Percentiles rank a stretch among this genome's conserved stretches.
phyloP scores from a whole-genome alignment of 2,888 invertebrate species.

The Erebia aethiops region DNA sequence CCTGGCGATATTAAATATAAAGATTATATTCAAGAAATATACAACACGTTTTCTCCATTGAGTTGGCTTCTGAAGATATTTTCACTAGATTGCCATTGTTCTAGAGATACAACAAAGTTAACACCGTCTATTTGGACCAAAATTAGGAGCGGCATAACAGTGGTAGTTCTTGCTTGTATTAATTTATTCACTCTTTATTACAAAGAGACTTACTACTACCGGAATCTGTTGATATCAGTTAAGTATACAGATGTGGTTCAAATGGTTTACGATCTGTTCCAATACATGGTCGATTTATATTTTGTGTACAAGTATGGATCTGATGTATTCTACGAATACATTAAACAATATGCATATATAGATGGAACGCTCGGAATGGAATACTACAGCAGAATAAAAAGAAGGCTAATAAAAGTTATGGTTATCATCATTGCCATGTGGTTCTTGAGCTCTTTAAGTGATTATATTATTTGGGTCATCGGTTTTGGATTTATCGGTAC shows the following conservation, averaged over 20 bases:
- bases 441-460: conserved; percentile 51
- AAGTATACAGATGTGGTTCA: conserved; percentile 60
- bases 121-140: conserved; percentile 33
- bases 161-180: conserved; percentile 47
- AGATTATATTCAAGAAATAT: conserved; percentile 38
- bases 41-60: conserved; percentile 50
- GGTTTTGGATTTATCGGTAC: conserved; percentile 52
- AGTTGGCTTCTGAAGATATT: conserved; percentile 56
- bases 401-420: conserved; percentile 49
- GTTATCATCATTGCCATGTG: conserved; percentile 51
- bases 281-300: conserved; percentile 61
- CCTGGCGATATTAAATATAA: conserved; percentile 25
- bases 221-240: conserved; percentile 51
- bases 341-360: conserved; percentile 57
- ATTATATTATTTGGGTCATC: conserved; percentile 57
- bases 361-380: conserved; percentile 55
- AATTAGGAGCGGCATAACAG: conserved; percentile 41
- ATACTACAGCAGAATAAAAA: conserved; percentile 48
- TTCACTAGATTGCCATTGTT: conserved; percentile 51
- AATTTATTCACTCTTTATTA: conserved; percentile 52
- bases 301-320: conserved; percentile 61
- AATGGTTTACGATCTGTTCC: conserved; percentile 57
- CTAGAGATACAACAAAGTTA: conserved; percentile 35
- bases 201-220: conserved; percentile 53
- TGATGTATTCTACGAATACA: conserved; percentile 55